A percentile compares a stretch with the other conserved stretches of the same genome.
phyloP scores from a whole-genome alignment of 2,113 vertebrate genomes.

The Reinhardtius hippoglossoides region DNA sequence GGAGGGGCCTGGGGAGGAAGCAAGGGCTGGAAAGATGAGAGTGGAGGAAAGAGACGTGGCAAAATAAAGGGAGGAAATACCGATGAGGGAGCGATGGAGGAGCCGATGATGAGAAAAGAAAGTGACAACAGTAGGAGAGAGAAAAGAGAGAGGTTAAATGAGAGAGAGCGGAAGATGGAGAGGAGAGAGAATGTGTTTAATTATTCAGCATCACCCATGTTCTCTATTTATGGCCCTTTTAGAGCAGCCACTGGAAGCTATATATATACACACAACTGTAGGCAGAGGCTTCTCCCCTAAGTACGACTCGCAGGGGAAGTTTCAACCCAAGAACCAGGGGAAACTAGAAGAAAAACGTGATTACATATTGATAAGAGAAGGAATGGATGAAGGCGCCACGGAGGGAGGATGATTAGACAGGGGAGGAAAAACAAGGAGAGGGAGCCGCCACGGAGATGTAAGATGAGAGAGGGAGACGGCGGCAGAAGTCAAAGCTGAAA shows the following conservation, averaged over 20 bases:
- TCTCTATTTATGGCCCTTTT: conserved; percentile 81
- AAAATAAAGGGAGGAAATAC: conserved; percentile 51
- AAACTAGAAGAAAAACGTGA: conserved; percentile 36
- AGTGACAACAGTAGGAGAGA: conserved; percentile 27
- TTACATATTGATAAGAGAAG: conserved; percentile 61
- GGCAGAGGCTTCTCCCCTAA: conserved; percentile 44
- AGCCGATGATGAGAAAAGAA: conserved; percentile 32
- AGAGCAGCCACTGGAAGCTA: conserved; percentile 64
- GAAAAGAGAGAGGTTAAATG: not conserved
- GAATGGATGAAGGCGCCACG: not conserved
- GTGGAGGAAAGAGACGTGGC: too few species aligned
- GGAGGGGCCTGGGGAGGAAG: not conserved
- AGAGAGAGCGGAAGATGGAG: conserved; percentile 30
- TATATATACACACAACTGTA: conserved; percentile 45
- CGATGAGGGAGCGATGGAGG: conserved; percentile 12
- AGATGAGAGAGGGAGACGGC: conserved; percentile 31
- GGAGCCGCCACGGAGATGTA: conserved; percentile 23
- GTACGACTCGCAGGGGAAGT: conserved; percentile 50
- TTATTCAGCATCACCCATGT: conserved; percentile 81
- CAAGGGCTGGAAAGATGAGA: too few species aligned
- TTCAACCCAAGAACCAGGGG: conserved; percentile 34
- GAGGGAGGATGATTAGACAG: not conserved
- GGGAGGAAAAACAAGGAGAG: conserved; percentile 17
- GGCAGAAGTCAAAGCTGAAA: conserved; percentile 38
- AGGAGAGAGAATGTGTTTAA: conserved; percentile 73